A percentile compares a stretch with the other conserved stretches of the same genome.
These are phyloP conservation scores for Tachycineta bicolor DNA, from an alignment of 2,113 vertebrate genomes.

Conservation along the genomic window DNA sequence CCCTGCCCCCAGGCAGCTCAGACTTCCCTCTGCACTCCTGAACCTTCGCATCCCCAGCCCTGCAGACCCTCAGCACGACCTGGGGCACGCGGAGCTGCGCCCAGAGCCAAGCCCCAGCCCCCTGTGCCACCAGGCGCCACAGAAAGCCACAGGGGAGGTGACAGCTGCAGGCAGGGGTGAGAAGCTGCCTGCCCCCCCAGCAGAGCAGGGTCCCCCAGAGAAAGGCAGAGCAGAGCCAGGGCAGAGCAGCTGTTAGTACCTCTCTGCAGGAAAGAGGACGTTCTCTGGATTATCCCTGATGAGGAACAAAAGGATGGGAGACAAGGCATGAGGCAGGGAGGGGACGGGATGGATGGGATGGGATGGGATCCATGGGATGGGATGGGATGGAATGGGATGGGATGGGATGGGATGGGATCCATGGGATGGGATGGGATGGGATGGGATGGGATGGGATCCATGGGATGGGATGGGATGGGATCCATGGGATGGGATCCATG, in stretches of 20 bases:
- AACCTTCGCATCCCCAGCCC: not conserved
- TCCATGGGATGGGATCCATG: too few relatives aligned
- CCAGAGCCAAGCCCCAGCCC: not conserved
- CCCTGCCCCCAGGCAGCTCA: not conserved
- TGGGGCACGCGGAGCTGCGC: not conserved
- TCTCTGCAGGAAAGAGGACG: slow-evolving; percentile 88
- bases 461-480: not conserved
- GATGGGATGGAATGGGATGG: too few relatives aligned
- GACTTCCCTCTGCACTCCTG: not conserved
- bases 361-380: too few relatives aligned
- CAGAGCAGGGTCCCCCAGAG: not conserved
- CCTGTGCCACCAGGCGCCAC: not conserved
- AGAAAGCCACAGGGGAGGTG: not conserved
- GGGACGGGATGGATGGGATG: not conserved
- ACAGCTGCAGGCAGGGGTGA: slow-evolving; percentile 10
- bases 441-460: too few relatives aligned
- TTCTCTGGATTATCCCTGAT: slow-evolving; percentile 90
- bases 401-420: too few relatives aligned
- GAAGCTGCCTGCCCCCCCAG: not conserved
- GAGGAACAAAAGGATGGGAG: slow-evolving; percentile 76
- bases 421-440: not conserved
- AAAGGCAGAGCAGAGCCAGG: slow-evolving; percentile 70
- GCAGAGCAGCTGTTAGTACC: slow-evolving; percentile 84
- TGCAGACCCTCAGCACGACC: not conserved
- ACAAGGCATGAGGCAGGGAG: slow-evolving; percentile 67